These are phyloP conservation scores for Chaetophractus vellerosus DNA, from an alignment of 2,797 vertebrate genomes.

Conservation along the genomic window DNA sequence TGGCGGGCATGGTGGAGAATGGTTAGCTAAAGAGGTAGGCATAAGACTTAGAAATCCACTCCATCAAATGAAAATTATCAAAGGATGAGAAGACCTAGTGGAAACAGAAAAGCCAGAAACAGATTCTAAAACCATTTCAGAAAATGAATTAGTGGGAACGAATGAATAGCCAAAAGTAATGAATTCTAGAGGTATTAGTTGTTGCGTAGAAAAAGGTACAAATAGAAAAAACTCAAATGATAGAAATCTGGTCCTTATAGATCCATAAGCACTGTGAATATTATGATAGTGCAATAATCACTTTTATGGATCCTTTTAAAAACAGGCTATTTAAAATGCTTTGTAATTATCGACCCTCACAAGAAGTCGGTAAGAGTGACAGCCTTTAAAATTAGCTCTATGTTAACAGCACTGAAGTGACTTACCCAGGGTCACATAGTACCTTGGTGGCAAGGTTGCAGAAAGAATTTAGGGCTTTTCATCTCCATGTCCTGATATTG, in stretches of 20 bases:
- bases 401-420: slow-evolving; percentile 21
- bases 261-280: neutral
- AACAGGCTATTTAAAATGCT: neutral
- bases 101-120: slow-evolving; percentile 40
- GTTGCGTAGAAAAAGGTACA: neutral
- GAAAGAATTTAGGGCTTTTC: slow-evolving; percentile 12
- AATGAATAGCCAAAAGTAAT: neutral
- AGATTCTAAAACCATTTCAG: slow-evolving; percentile 49
- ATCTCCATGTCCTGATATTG: neutral
- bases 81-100: neutral
- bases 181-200: neutral
- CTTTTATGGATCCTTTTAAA: neutral
- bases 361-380: neutral
- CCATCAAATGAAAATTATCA: neutral
- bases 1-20: neutral
- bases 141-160: neutral
- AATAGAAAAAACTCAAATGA: slow-evolving; percentile 38
- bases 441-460: neutral
- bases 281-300: neutral
- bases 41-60: neutral
- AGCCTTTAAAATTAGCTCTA: slow-evolving; percentile 39
- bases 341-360: neutral
- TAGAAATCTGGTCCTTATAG: neutral
- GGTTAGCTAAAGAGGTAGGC: neutral
- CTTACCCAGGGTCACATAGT: neutral